Conservation (phyloP, 1,140 invertebrate species). For the Zeugodacus cucurbitae region DNA sequence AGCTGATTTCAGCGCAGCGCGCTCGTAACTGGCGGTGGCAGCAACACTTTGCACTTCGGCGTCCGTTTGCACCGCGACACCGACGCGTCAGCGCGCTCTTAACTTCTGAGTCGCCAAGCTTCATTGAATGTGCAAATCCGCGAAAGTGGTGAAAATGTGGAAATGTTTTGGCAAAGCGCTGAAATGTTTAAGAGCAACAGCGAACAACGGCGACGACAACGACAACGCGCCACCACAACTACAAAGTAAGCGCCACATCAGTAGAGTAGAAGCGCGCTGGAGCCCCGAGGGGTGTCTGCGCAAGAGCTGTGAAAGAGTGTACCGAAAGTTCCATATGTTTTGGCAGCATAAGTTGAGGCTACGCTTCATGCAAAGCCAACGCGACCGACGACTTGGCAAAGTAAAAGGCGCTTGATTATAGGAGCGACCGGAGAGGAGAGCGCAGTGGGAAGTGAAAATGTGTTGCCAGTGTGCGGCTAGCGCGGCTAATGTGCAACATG, state of each 20-base stretch:
- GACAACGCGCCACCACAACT: background rate
- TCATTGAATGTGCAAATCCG: constrained; percentile 46
- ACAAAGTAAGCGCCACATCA: background rate
- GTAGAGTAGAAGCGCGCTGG: background rate
- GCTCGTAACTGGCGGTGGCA: background rate
- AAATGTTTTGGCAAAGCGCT: constrained; percentile 30
- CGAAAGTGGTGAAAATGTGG: constrained; percentile 42
- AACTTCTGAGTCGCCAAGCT: constrained; percentile 32
- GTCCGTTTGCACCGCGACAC: background rate
- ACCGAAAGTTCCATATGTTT: constrained; percentile 13
- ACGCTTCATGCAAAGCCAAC: background rate
- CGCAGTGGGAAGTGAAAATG: too few species aligned
- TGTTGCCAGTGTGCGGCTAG: background rate
- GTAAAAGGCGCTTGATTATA: background rate
- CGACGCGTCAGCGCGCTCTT: background rate
- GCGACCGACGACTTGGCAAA: background rate
- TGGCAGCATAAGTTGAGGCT: background rate
- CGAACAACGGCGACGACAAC: background rate
- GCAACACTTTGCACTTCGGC: background rate
- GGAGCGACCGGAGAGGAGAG: background rate
- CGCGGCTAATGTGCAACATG: constrained; percentile 1
- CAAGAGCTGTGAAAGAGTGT: background rate
- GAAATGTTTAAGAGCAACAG: constrained; percentile 9
- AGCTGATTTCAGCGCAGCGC: background rate
- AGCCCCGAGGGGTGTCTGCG: background rate